A percentile compares a stretch with the other conserved stretches of the same genome.
phyloP scores from a whole-genome alignment of 64 coral and sea anemone genomes.

The Pocillopora damicornis region DNA sequence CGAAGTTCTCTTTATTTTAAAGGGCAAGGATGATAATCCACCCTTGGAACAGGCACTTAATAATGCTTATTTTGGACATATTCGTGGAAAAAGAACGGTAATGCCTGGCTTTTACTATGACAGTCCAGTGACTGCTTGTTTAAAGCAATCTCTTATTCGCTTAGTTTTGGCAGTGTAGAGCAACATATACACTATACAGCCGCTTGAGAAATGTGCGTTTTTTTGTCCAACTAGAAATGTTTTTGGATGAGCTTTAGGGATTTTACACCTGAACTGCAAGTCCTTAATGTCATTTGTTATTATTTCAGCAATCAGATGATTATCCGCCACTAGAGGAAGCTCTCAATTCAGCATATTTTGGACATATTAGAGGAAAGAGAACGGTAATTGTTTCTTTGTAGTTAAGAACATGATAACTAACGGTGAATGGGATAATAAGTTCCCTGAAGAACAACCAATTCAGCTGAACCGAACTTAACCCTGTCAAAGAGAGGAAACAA shows the following conservation, averaged over 20 bases:
- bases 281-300: background rate
- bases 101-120: background rate
- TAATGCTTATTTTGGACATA: constrained; percentile 13
- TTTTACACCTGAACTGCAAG: too few relatives aligned
- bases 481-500: background rate
- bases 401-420: background rate
- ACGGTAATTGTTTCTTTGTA: background rate
- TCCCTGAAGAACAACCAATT: background rate
- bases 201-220: too few relatives aligned
- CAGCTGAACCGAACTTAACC: background rate
- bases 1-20: background rate
- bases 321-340: constrained; percentile 1
- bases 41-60: constrained; percentile 1
- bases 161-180: too few relatives aligned
- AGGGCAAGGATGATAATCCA: background rate
- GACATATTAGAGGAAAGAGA: constrained; percentile 21
- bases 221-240: too few relatives aligned
- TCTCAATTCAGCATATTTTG: constrained; percentile 4
- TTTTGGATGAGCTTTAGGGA: too few relatives aligned
- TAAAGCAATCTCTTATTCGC: too few relatives aligned
- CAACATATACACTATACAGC: too few relatives aligned
- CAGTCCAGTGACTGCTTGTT: too few relatives aligned
- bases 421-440: background rate
- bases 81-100: constrained; percentile 24
- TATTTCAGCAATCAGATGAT: background rate